Conservation (phyloP, 2,113 vertebrate species). For the Trichechus manatus region DNA sequence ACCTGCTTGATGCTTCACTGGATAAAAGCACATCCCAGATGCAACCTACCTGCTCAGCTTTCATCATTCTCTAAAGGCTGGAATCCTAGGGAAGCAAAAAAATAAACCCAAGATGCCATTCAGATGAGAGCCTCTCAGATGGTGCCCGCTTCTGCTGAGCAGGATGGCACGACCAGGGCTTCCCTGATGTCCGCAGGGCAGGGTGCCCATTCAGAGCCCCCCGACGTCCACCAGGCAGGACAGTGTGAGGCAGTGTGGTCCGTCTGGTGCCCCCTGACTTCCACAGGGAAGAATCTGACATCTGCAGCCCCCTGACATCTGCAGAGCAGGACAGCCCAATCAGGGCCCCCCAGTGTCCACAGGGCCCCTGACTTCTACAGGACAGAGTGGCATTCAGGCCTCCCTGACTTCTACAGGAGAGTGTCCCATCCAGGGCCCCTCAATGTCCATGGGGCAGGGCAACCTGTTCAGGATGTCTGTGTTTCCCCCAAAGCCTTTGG, state of each 20-base stretch:
- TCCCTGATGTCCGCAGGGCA: not conserved
- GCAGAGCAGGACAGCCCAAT: not conserved
- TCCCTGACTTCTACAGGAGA: too few relatives aligned
- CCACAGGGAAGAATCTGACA: too few relatives aligned
- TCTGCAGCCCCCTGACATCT: too few relatives aligned
- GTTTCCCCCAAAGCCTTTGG: not conserved
- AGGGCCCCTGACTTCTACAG: not conserved
- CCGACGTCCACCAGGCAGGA: not conserved
- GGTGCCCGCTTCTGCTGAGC: not conserved
- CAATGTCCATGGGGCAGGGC: too few relatives aligned
- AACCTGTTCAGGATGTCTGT: accelerated
- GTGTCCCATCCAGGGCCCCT: too few relatives aligned
- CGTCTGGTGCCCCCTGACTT: too few relatives aligned
- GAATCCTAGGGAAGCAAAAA: not conserved
- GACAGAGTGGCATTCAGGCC: not conserved
- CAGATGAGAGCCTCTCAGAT: not conserved
- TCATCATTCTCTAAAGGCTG: not conserved
- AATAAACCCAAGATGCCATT: not conserved
- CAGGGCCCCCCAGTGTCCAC: not conserved
- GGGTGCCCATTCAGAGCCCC: too few relatives aligned
- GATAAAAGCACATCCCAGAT: not conserved
- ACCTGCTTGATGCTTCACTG: not conserved
- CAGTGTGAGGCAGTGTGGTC: too few relatives aligned
- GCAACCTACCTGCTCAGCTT: not conserved
- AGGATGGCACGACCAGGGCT: not conserved